Evolutionary conservation across 2,888 invertebrate species (phyloP), one percentile per base, ranked within the genome.

Genomic region (Reticulitermes lucifugus): DNA sequence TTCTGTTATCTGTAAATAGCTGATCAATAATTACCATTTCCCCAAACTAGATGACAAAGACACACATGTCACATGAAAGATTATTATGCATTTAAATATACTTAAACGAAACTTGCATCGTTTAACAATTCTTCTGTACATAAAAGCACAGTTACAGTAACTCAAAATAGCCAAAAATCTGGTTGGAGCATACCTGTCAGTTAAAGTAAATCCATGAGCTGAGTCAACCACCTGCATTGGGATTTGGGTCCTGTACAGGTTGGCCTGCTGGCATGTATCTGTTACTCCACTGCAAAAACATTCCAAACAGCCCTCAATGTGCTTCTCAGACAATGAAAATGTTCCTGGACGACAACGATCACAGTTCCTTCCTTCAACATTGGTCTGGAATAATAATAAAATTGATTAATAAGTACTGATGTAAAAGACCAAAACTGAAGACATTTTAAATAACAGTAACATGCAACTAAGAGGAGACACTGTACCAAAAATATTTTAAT

Each of bases 231-330:
- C 92, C 88, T 93, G 92, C 88, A 93, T 93, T 0, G 95, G 94
- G 84, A 95, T 94, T 89, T 94, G 94, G 87, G 94, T 93, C 83
- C 94, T 91, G 88, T 93, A 95, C 6, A 94, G 90, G 60, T 91
- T 93, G 85, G 94, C 93, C 89, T 96, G 95, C 81, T 93, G 93
- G 89, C 98, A 99, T 55, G 94, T 93, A 4, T 92, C 92, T 0
- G 96, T 94, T 14, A 96, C 94, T 21, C 96, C 97, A 41, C 96
- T 97, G 90, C 98, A 99, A 92, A 95, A 98, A 90, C 98, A 99
- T 84, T 95, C 92, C 79, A 94, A 93, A 90, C 98, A 99, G 18
- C 98, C 98, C 79, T 94, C 93, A 0, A 94, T 93, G 90, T 97
- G 95, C 25, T 90, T 90, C 0, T 90, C 89, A 35, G 95, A 94